Conservation (phyloP, 2,113 vertebrate genomes). For the Aegotheles bennettii region DNA sequence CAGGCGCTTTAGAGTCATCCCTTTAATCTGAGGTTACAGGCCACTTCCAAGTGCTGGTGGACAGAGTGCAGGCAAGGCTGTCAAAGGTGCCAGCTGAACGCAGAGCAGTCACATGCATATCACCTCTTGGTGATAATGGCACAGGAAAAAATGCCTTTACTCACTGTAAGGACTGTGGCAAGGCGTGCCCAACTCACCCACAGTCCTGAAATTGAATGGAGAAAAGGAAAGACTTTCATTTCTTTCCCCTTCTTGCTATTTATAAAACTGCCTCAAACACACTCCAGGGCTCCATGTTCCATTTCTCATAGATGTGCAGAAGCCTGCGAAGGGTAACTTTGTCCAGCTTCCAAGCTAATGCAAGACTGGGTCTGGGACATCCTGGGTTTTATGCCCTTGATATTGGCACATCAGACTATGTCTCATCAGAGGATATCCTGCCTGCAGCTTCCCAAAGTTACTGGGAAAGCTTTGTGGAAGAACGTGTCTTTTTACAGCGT, state of each 20-base stretch:
- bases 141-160: background rate
- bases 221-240: background rate
- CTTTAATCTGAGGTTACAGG: background rate
- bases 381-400: background rate
- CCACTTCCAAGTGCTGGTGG: slow-evolving; percentile 15
- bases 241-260: background rate
- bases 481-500: background rate
- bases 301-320: background rate
- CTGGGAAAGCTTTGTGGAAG: background rate
- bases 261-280: background rate
- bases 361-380: background rate
- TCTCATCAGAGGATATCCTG: background rate
- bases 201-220: background rate
- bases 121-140: background rate
- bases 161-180: background rate
- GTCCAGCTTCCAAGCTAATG: background rate
- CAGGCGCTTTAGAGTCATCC: background rate
- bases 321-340: background rate
- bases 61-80: slow-evolving; percentile 11
- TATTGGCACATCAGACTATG: background rate
- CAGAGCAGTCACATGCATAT: background rate
- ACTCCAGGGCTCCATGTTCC: background rate
- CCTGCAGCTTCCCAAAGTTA: background rate
- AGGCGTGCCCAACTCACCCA: background rate
- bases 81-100: slow-evolving; percentile 1